Evolutionary conservation across 1,140 invertebrate genomes (phyloP).

Genomic region (Vollenhovia emeryi): DNA sequence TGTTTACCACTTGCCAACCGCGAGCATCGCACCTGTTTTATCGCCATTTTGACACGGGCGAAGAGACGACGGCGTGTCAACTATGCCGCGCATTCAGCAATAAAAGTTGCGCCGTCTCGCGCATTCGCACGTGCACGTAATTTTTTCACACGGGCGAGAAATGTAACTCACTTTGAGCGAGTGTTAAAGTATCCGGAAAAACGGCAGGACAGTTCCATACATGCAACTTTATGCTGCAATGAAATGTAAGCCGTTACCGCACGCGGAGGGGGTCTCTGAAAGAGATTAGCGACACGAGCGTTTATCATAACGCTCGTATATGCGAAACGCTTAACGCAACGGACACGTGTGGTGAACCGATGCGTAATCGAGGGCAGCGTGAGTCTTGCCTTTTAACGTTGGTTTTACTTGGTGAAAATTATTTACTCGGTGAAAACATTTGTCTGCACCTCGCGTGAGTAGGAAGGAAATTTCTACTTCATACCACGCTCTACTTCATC

Average conservation of each 20-base stretch:
- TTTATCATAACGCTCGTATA: not conserved
- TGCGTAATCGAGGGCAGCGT: slow-evolving; percentile 5
- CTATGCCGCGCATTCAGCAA: slow-evolving; percentile 11
- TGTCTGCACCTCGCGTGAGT: not conserved
- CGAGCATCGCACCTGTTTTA: slow-evolving; percentile 16
- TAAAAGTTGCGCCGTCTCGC: slow-evolving; percentile 32
- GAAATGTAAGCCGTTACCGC: slow-evolving; percentile 24
- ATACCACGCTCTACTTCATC: slow-evolving; percentile 34
- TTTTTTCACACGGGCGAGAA: slow-evolving; percentile 47
- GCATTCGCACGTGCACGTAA: slow-evolving; percentile 13
- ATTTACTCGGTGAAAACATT: slow-evolving; percentile 30
- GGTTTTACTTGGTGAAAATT: slow-evolving; percentile 20
- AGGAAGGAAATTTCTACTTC: slow-evolving; percentile 34
- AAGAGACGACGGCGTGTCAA: slow-evolving; percentile 1
- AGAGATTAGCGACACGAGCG: not conserved
- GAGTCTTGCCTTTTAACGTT: not conserved
- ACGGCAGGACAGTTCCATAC: not conserved
- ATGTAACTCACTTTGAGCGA: slow-evolving; percentile 17
- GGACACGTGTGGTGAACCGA: not conserved
- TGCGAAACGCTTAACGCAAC: not conserved
- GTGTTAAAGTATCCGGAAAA: slow-evolving; percentile 32
- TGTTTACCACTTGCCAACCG: slow-evolving; percentile 1
- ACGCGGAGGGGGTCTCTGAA: not conserved
- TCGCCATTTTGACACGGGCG: slow-evolving; percentile 11
- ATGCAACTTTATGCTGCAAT: not conserved